Percentiles rank a stretch among this genome's conserved stretches.
phyloP scores from a whole-genome alignment of 2,113 vertebrate genomes.

The Mormyrus lacerda region DNA sequence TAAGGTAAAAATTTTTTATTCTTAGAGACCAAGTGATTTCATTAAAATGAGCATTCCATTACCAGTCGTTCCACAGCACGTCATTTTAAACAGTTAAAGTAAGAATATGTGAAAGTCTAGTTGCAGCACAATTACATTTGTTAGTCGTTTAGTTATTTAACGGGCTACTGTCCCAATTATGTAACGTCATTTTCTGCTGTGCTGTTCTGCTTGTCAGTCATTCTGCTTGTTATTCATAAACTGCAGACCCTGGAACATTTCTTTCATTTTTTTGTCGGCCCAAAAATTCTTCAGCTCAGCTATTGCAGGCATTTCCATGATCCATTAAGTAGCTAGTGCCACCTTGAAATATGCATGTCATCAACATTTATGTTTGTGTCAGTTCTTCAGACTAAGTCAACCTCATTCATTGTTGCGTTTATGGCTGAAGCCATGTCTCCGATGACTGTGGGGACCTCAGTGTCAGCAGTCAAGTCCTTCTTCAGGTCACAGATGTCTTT shows the following conservation, averaged over 20 bases:
- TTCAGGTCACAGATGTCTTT: constrained; percentile 57
- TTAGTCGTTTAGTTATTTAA: constrained; percentile 46
- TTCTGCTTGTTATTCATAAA: constrained; percentile 15
- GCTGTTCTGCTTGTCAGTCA: constrained; percentile 21
- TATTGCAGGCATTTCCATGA: background rate
- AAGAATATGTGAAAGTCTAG: constrained; percentile 60
- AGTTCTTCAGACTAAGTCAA: constrained; percentile 45
- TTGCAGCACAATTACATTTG: constrained; percentile 49
- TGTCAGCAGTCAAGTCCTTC: constrained; percentile 52
- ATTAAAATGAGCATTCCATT: constrained; percentile 57
- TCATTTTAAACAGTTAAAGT: constrained; percentile 48
- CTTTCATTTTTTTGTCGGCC: background rate
- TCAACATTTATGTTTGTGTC: constrained; percentile 24
- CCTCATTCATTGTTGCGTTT: constrained; percentile 50
- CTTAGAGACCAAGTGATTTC: constrained; percentile 56
- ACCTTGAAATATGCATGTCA: constrained; percentile 3
- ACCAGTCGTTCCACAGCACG: constrained; percentile 45
- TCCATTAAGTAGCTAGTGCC: background rate
- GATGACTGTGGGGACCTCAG: constrained; percentile 39
- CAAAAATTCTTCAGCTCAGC: background rate
- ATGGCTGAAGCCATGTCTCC: constrained; percentile 45
- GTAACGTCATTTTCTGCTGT: constrained; percentile 29
- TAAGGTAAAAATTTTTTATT: constrained; percentile 56
- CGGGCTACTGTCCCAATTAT: constrained; percentile 48
- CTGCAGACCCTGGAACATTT: background rate